phyloP scores from a whole-genome alignment of 1,140 invertebrate genomes.

The Cecropterus lyciades region DNA sequence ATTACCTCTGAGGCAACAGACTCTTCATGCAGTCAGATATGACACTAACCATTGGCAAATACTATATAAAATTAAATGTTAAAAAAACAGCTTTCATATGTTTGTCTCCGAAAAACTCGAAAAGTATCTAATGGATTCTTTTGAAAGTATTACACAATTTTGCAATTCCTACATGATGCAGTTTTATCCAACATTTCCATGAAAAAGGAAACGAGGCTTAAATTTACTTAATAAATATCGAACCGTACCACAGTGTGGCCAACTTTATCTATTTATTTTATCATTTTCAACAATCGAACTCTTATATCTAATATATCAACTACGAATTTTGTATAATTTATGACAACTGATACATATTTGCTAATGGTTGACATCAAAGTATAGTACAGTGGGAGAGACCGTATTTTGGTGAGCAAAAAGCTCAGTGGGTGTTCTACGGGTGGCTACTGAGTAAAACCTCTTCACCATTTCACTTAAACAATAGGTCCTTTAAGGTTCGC shows the following conservation, averaged over 20 bases:
- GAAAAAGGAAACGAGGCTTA: no score
- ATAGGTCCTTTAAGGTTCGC: slow-evolving; percentile 78
- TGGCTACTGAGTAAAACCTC: slow-evolving; percentile 65
- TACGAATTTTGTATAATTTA: no score
- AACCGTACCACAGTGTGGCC: no score
- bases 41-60: slow-evolving; percentile 24
- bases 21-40: slow-evolving; percentile 25
- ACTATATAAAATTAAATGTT: neutral
- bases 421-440: slow-evolving; percentile 59
- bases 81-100: no score
- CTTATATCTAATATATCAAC: no score
- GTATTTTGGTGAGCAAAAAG: slow-evolving; percentile 38
- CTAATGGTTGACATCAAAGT: slow-evolving; percentile 54
- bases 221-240: no score
- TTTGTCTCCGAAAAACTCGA: no score
- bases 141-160: neutral
- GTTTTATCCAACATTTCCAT: no score
- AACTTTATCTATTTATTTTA: no score
- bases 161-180: no score
- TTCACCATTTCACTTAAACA: slow-evolving; percentile 77
- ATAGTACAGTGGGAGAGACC: slow-evolving; percentile 53
- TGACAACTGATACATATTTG: slow-evolving; percentile 11
- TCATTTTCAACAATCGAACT: no score
- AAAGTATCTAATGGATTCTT: no score
- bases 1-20: slow-evolving; percentile 9